These are phyloP conservation scores for Samia ricini DNA, from an alignment of 1,140 invertebrate species.

Conservation along the genomic window DNA sequence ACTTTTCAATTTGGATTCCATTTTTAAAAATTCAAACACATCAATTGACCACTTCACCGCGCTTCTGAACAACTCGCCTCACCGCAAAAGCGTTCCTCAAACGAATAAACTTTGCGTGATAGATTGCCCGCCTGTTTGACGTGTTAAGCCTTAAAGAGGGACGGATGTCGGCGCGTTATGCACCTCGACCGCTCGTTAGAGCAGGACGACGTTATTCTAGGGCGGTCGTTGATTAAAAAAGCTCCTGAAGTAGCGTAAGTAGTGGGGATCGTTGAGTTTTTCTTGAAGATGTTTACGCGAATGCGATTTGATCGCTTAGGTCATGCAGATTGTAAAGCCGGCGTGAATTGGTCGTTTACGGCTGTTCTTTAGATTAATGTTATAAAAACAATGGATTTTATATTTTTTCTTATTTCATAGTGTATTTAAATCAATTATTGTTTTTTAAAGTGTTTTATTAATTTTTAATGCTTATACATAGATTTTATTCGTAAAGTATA, in stretches of 20 bases:
- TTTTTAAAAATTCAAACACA: slow-evolving; percentile 55
- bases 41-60: slow-evolving; percentile 40
- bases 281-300: slow-evolving; percentile 76
- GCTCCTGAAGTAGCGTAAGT: slow-evolving; percentile 65
- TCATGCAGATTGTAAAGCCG: slow-evolving; percentile 36
- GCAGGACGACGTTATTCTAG: slow-evolving; percentile 37
- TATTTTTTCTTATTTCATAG: not conserved
- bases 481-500: too few species aligned
- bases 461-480: too few species aligned
- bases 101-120: slow-evolving; percentile 74
- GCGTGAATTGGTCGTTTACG: slow-evolving; percentile 39
- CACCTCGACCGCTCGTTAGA: slow-evolving; percentile 16
- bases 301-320: slow-evolving; percentile 70
- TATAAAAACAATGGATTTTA: slow-evolving; percentile 2
- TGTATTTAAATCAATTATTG: not conserved
- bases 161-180: slow-evolving; percentile 26
- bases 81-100: slow-evolving; percentile 70
- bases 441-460: not conserved
- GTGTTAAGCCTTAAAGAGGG: slow-evolving; percentile 62
- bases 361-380: not conserved
- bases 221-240: slow-evolving; percentile 72
- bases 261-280: slow-evolving; percentile 76
- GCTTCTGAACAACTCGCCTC: slow-evolving; percentile 49
- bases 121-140: slow-evolving; percentile 67
- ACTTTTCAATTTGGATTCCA: slow-evolving; percentile 65